These are phyloP conservation scores for Noctua pronuba DNA, from an alignment of 2,888 invertebrate species.

Conservation along the genomic window DNA sequence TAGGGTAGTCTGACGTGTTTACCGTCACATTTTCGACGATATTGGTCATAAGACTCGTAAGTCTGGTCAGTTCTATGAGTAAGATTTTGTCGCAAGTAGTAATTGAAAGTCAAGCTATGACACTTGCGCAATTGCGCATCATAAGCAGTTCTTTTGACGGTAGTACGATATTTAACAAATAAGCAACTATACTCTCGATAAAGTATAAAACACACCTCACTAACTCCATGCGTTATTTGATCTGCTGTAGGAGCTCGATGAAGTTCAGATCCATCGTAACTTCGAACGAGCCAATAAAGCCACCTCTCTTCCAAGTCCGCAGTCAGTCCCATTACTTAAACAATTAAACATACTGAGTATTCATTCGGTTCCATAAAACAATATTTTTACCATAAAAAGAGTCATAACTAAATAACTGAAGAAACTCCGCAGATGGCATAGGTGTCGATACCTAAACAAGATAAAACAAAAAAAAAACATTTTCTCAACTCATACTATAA, in stretches of 20 bases:
- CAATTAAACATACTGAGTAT: slow-evolving; percentile 13
- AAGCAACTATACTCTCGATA: neutral
- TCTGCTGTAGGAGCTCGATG: slow-evolving; percentile 93
- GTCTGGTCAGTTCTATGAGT: neutral
- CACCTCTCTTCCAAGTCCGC: slow-evolving; percentile 94
- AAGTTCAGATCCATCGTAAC: slow-evolving; percentile 94
- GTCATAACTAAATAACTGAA: neutral
- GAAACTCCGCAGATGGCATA: neutral
- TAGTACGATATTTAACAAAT: neutral
- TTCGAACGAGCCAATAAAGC: slow-evolving; percentile 96
- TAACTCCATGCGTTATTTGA: slow-evolving; percentile 83
- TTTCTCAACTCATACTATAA: neutral
- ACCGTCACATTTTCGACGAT: neutral
- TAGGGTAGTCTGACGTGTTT: neutral
- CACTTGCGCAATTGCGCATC: neutral
- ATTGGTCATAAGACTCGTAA: neutral
- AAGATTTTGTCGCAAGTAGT: neutral
- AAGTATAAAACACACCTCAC: slow-evolving; percentile 75
- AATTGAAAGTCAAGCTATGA: neutral
- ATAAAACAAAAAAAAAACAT: neutral
- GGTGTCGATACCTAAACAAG: neutral
- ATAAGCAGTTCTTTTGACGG: neutral
- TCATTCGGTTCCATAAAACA: neutral
- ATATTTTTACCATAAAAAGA: neutral
- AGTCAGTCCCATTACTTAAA: slow-evolving; percentile 95